Conservation (phyloP, 2,797 vertebrate species). For the Bufotes viridis region DNA sequence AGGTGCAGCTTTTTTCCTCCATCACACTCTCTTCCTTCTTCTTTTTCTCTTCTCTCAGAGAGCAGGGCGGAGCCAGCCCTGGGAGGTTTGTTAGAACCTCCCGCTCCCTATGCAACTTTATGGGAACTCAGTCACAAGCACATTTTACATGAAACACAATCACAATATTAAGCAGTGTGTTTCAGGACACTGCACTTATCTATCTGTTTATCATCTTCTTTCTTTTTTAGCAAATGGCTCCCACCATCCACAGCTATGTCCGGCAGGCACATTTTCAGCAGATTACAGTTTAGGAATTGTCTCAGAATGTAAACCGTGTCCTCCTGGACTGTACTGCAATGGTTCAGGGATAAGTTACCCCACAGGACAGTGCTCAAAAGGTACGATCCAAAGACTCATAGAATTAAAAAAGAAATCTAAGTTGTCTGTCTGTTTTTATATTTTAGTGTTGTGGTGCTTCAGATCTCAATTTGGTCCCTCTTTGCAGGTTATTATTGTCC, state of each 20-base stretch:
- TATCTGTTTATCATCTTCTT: neutral
- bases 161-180: too few relatives aligned
- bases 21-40: too few relatives aligned
- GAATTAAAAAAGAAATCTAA: neutral
- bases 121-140: too few relatives aligned
- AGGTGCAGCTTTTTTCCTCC: too few relatives aligned
- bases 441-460: neutral
- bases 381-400: constrained; percentile 68
- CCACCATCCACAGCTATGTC: constrained; percentile 79
- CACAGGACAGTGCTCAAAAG: constrained; percentile 81
- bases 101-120: too few relatives aligned
- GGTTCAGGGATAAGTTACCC: constrained; percentile 78
- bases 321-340: constrained; percentile 82
- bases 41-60: too few relatives aligned
- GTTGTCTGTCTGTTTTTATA: neutral
- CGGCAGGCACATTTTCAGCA: constrained; percentile 85
- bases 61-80: too few relatives aligned
- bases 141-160: too few relatives aligned
- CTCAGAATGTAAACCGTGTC: constrained; percentile 82
- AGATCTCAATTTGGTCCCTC: neutral
- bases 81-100: too few relatives aligned
- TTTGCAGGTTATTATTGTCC: constrained; percentile 82
- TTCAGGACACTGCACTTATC: too few relatives aligned
- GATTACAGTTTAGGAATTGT: constrained; percentile 70
- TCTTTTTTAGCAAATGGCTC: constrained; percentile 78